Evolutionary conservation across 1,140 invertebrate genomes (phyloP), one percentile per base, ranked within the genome.

Genomic region (Andricus grossulariae): DNA sequence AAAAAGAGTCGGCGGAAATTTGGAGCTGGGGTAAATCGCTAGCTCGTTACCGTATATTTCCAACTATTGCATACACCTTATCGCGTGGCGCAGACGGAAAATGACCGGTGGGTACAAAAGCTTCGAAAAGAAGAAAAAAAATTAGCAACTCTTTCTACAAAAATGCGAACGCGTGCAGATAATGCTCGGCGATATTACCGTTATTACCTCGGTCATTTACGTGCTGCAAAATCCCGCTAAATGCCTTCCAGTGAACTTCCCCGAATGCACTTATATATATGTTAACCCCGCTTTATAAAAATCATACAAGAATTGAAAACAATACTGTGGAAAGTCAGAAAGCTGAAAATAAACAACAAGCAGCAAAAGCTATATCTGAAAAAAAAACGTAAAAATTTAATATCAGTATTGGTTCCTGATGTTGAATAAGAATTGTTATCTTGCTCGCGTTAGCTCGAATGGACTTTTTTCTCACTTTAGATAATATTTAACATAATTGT

Each of bases 121-220:
- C 25, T 16, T 32, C 21, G 12, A 60, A 11, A 25, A 12, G 21
- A 60, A n/a, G 18, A 55, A 18, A 60, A 82, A 77, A 81, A 82
- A 82, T 86, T 79, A 82, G 73, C 76, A 81, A 80, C 73, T 74
- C 76, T 73, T 71, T 75, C 79, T 72, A 73, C 76, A 85, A 86
- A 85, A 88, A 88, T 88, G 80, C 80, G 80, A 80, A 73, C 86
- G 88, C 88, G 88, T 90, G 88, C 88, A 88, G 88, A 87, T 90
- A 90, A 90, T 90, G 78, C 84, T 73, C 52, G 75, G 76, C 72
- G 77, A 80, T 87, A 90, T 88, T 84, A 86, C 88, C 87, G 88
- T 90, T 89, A 90, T 90, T 90, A 89, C 82, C 74, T 82, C 80
- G 76, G 85, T 84, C 86, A 84, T 88, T 88, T 88, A 85, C 85